Base-by-base conservation (phyloP, 2,113 vertebrate genomes). In the Phyllopteryx taeniolatus region DNA sequence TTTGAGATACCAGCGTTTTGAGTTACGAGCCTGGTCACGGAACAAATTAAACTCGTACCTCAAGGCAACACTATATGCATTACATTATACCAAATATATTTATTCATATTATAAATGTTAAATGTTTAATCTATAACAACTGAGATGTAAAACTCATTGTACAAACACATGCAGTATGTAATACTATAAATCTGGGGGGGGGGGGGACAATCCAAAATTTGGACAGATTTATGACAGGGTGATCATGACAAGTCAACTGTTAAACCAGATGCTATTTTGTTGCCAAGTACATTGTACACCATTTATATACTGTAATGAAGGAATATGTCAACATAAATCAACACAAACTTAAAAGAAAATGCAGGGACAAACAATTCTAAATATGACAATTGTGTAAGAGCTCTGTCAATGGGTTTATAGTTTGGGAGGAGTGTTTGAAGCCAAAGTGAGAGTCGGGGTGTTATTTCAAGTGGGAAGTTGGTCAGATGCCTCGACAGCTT, bases 391-490 rank as follows among this genome's bases (percentile, higher is more conserved):
- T 75, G 76, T 62, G 72, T 70, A 71, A 39, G 74, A 76, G 60
- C 51, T 51, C 68, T 78, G 75, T 86, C 77, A 85, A 82, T 76
- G 76, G 84, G 54, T 73, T 27, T 12, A 43, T 63, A 80, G 70
- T 68, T 78, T 63, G 47, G 74, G 72, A 91, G 87, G 86, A 78
- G 75, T 79, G 70, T 83, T 73, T 75, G 88, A 91, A 91, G 71
- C 87, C 81, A 63, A 86, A 89, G 77, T 86, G 86, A 83, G 86
- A 83, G 77, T 83, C 84, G 83, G 77, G 82, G 79, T 78, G 78
- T 79, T 82, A 72, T 86, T 83, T 79, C 64, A 66, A 81, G 74
- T 81, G 53, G 63, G 60, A 84, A 77, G 80, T 75, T 78, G 73
- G 62, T 82, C 73, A 70, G 67, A 80, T 70, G 75, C 84, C 70